Base-by-base conservation (phyloP, 2,888 invertebrate species). In the Stegophylla sp. region DNA sequence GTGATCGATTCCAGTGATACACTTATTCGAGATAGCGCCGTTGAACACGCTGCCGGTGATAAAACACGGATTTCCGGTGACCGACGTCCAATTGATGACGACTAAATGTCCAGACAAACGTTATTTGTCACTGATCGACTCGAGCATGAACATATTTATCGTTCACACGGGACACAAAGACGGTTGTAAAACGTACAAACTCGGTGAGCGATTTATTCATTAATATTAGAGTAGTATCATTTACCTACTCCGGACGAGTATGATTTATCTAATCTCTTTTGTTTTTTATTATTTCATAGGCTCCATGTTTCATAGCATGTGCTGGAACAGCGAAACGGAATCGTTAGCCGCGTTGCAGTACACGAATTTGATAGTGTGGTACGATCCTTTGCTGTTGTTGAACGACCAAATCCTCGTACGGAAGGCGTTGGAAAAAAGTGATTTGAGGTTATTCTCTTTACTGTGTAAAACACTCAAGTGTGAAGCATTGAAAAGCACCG, bases 71-170 rank as follows among this genome's bases (percentile, higher is more conserved):
- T 90, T 92, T 86, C 92, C 92, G 41, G 90, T 98, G n/a, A 89
- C 91, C 3, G 92, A 93, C 85, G 88, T 98, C 20, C 92, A 94
- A 0, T 88, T 98, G 63, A 96, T 96, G 86, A 94, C 96, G 86
- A 92, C 93, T 79, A 96, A 96, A 0, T 90, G 91, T 0, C 86
- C 91, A 0, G 90, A 89, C 51, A 94, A 95, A 84, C 90, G 98
- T 83, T 93, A 93, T 85, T 87, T 98, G 64, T 96, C 96, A 0
- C 88, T 98, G 82, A 89, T 98, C 41, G 98, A 99, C 87, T 86
- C 90, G 92, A 84, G 97, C 98, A 87, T 88, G 98, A 20, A 94
- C 93, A 86, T 89, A 98, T 9, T 87, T 88, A 71, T 81, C 56
- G 20, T 71, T 73, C 61, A 56, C 45, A 90, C 93, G 82, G 89